phyloP scores from a whole-genome alignment of 2,797 vertebrate genomes.

The Oophaga sylvatica region DNA sequence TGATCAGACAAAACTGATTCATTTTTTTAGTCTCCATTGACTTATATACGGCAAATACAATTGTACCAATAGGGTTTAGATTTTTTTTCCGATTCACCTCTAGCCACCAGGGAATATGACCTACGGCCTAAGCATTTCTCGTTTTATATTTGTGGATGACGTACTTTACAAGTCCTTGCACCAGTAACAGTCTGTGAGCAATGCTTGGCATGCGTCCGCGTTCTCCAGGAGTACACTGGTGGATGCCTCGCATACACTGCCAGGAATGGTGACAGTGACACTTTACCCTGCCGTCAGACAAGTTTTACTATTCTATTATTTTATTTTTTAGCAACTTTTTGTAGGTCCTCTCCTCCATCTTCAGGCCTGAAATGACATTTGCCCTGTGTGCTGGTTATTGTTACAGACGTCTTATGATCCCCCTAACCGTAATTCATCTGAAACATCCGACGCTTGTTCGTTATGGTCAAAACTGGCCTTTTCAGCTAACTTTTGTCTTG shows the following conservation, averaged over 20 bases:
- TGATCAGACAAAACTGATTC: too few species aligned
- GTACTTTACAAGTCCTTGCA: not conserved
- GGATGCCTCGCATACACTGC: not conserved
- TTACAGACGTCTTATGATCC: too few species aligned
- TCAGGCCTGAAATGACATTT: not conserved
- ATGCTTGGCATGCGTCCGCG: not conserved
- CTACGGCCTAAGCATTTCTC: not conserved
- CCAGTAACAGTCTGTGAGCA: not conserved
- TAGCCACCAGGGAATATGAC: too few species aligned
- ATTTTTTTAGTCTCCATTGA: too few species aligned
- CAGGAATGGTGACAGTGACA: not conserved
- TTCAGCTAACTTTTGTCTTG: too few species aligned
- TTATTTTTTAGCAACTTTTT: not conserved
- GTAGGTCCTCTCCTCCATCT: not conserved
- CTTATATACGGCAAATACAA: too few species aligned
- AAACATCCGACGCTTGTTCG: too few species aligned
- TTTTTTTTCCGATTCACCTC: too few species aligned
- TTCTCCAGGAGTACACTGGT: not conserved
- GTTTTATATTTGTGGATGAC: not conserved
- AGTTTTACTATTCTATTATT: not conserved
- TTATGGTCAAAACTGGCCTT: too few species aligned
- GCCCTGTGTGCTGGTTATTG: too few species aligned
- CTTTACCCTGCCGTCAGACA: not conserved
- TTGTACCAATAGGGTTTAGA: too few species aligned
- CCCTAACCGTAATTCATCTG: too few species aligned